Conservation (phyloP, 2,113 vertebrate species). For the Ctenomys sociabilis region DNA sequence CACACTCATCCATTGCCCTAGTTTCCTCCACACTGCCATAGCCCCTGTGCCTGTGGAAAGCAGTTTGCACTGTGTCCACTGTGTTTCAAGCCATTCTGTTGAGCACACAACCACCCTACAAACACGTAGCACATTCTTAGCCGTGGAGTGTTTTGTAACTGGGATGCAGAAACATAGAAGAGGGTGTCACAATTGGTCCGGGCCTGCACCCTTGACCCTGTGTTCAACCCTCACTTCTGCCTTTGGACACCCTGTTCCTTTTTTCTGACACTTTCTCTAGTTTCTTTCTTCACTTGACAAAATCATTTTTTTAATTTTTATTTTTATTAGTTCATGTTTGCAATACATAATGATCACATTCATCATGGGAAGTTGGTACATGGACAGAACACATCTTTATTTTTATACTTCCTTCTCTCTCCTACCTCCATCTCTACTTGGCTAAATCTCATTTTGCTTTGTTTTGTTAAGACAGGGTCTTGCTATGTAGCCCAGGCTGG, state of each 20-base stretch:
- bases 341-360: background rate
- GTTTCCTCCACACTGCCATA: background rate
- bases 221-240: too few relatives aligned
- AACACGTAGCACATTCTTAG: background rate
- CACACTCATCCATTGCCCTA: background rate
- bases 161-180: background rate
- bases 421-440: background rate
- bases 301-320: background rate
- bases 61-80: background rate
- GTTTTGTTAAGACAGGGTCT: background rate
- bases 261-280: background rate
- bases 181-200: background rate
- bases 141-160: background rate
- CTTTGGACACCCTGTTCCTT: background rate
- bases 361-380: background rate
- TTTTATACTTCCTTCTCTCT: background rate
- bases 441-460: background rate
- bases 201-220: background rate
- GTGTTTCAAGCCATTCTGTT: background rate
- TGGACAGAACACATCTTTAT: background rate
- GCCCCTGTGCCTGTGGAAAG: background rate
- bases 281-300: background rate
- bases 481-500: background rate
- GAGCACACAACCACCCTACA: background rate
- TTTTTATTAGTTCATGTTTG: background rate